Evolutionary conservation across 2,797 vertebrate genomes (phyloP), one percentile per base, ranked within the genome.

Genomic region (Aulostomus chinensis): DNA sequence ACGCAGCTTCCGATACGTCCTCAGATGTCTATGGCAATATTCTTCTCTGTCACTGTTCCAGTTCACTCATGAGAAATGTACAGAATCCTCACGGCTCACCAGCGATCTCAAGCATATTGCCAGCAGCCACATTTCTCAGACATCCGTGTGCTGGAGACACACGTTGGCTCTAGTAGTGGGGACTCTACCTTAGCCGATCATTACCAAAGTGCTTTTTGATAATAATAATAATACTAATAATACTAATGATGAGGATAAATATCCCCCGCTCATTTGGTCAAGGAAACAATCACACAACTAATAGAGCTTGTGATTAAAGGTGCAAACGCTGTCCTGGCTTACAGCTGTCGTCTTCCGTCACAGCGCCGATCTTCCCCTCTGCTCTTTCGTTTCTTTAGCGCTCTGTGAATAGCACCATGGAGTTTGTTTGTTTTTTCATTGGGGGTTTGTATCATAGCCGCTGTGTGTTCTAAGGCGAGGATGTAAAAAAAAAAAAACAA

Each of bases 171-270:
- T 58, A 14, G 25, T 56, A 53, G 62, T 46, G 46, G 47, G 41
- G 70, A 56, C 49, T 76, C 51, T 38, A 45, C 45, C 64, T 56
- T 46, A 59, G 38, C 63, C 45, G 46, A 55, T 70, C 53, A 56
- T 73, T 67, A 78, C 76, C 77, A 78, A 86, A 85, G 81, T 81
- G 76, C 76, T 83, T 78, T 79, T 63, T 50, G 60, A 67, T 60
- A 49, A 58, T 38, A 32, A 45, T 1, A 43, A 18, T 12, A n/a
- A n/a, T n/a, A n/a, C n/a, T n/a, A n/a, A n/a, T n/a, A n/a, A n/a
- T n/a, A n/a, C n/a, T n/a, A n/a, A n/a, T n/a, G n/a, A n/a, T n/a
- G n/a, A n/a, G 7, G 33, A 35, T 36, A 38, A 17, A 11, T n/a
- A 6, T 3, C 18, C 18, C 11, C 13, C 15, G 21, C 46, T 50